Evolutionary conservation across 2,888 invertebrate species (phyloP), one percentile per base, ranked within the genome.

Genomic region (Cepaea hortensis): DNA sequence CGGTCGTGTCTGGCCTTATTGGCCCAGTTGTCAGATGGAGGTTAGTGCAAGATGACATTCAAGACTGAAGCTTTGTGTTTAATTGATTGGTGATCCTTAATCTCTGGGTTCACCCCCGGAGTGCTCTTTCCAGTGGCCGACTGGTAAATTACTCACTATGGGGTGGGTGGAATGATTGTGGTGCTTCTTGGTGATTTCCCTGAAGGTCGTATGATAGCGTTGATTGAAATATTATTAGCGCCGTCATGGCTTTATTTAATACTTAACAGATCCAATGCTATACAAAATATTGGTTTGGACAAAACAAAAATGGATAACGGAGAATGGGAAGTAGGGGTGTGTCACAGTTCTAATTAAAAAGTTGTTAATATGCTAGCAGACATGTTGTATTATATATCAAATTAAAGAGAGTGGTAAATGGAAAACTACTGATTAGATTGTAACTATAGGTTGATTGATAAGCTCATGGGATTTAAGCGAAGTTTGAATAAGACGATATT

Each of bases 1-100:
- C 18, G 20, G 75, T 48, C 48, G 50, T 76, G 75, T 20, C 75
- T 76, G 75, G 6, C 20, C 15, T 76, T 76, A 50, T 35, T 73
- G 73, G 46, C 11, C 9, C 46, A 13, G 1, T 76, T 76, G 75
- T 18, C 20, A 20, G 50, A 46, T 46, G 11, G 20, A 76, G 50
- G 75, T 20, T 18, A 76, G 75, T 48, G 50, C 75, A 18, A 18
- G 15, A 76, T 50, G 75, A 76, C 75, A 48, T 76, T 76, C 50
- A 6, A 18, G 20, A 76, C 75, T 15, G 23, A 48, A 48, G 75
- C 50, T 50, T 48, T 76, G 75, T 76, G 75, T 3, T 6, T 20
- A 76, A 50, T 18, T n/a, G 68, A n/a, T 18, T n/a, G 18, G n/a
- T 18, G n/a, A 68, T 68, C 5, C 18, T 68, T 68, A 68, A 18